Conservation (phyloP, 2,113 vertebrate genomes). For the Vimba vimba region DNA sequence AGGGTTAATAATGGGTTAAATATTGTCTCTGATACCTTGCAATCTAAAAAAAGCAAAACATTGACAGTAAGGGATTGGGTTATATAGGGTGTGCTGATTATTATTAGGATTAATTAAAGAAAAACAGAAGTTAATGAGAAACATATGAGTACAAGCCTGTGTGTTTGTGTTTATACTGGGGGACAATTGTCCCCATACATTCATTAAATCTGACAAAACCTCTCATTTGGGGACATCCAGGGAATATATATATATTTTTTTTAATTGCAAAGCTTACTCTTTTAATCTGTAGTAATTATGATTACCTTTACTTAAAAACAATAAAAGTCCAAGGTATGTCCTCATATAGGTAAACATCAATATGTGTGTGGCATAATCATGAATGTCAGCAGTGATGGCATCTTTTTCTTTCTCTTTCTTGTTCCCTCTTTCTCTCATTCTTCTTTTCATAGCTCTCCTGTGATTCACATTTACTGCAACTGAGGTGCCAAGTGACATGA, state of each 20-base stretch:
- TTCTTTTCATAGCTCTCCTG: conserved; percentile 18
- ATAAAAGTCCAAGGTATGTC: background rate
- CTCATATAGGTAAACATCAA: too few species aligned
- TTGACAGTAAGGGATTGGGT: background rate
- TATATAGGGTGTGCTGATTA: background rate
- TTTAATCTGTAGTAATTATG: too few species aligned
- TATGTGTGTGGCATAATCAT: background rate
- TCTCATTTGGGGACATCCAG: background rate
- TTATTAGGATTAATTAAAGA: background rate
- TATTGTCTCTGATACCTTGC: background rate
- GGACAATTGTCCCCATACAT: background rate
- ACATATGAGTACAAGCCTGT: background rate
- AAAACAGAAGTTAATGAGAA: background rate
- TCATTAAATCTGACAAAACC: background rate
- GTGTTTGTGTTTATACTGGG: background rate
- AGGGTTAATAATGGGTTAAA: background rate
- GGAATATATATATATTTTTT: too few species aligned
- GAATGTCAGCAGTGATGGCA: background rate
- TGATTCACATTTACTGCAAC: conserved; percentile 18
- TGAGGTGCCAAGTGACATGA: conserved; percentile 47
- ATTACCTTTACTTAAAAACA: too few species aligned
- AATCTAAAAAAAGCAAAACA: background rate
- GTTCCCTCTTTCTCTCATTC: conserved; percentile 32
- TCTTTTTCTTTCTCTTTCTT: conserved; percentile 39
- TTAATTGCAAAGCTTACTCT: too few species aligned